Percentiles rank a stretch among this genome's conserved stretches.
These are phyloP conservation scores for Biston stratarius DNA, from an alignment of 2,888 invertebrate species.

Conservation along the genomic window DNA sequence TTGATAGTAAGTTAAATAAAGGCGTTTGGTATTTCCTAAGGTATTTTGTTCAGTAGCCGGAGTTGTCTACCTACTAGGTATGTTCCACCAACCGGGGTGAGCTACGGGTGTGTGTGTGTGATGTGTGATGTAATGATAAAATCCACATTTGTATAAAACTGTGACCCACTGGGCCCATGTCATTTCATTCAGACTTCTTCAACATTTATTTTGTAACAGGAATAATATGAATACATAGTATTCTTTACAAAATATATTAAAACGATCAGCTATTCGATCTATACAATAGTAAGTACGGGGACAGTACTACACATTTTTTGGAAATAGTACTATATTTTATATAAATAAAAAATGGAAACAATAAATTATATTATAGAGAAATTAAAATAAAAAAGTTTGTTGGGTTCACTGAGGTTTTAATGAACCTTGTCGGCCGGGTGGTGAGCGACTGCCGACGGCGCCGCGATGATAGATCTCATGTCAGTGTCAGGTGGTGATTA, in stretches of 20 bases:
- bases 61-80: not conserved
- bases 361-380: slow-evolving; percentile 81
- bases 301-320: slow-evolving; percentile 72
- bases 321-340: slow-evolving; percentile 84
- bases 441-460: slow-evolving; percentile 44
- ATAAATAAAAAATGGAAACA: slow-evolving; percentile 86
- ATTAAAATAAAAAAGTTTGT: slow-evolving; percentile 74
- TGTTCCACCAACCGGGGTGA: slow-evolving; percentile 8
- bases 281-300: slow-evolving; percentile 45
- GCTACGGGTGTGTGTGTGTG: slow-evolving; percentile 43
- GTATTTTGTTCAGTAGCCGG: not conserved
- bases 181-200: slow-evolving; percentile 77
- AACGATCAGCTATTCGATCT: slow-evolving; percentile 45
- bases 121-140: slow-evolving; percentile 69
- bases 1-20: slow-evolving; percentile 1
- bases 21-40: not conserved
- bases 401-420: slow-evolving; percentile 73
- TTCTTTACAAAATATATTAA: slow-evolving; percentile 62
- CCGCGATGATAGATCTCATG: slow-evolving; percentile 16
- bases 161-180: slow-evolving; percentile 64
- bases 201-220: slow-evolving; percentile 74
- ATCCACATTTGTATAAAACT: slow-evolving; percentile 65
- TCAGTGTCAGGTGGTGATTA: slow-evolving; percentile 53
- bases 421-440: slow-evolving; percentile 59
- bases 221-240: slow-evolving; percentile 77